These are phyloP conservation scores for Lasiommata megera DNA, from an alignment of 2,888 invertebrate species.

Conservation along the genomic window DNA sequence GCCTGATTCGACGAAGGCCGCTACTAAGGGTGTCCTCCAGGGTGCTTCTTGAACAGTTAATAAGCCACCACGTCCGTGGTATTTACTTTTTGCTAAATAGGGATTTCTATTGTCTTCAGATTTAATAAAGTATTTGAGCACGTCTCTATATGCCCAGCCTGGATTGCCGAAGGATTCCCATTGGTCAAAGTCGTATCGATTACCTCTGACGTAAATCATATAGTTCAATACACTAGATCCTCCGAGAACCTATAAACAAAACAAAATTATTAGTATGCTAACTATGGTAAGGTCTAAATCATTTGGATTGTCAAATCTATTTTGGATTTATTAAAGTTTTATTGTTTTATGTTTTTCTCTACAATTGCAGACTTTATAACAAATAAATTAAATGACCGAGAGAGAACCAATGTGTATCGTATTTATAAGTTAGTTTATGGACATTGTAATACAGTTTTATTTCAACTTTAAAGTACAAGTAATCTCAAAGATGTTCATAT, in stretches of 20 bases:
- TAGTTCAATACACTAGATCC: conserved; percentile 94
- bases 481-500: too few species aligned
- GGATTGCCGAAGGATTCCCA: conserved; percentile 94
- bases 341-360: too few species aligned
- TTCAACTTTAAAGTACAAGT: too few species aligned
- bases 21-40: conserved; percentile 90
- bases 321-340: too few species aligned
- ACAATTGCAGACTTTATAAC: too few species aligned
- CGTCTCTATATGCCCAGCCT: conserved; percentile 93
- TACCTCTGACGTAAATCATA: conserved; percentile 95
- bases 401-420: too few species aligned
- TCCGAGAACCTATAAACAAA: conserved; percentile 85
- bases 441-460: too few species aligned
- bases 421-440: too few species aligned
- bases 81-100: conserved; percentile 85
- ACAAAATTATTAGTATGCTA: background rate
- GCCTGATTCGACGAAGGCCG: conserved; percentile 91
- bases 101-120: conserved; percentile 95
- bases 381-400: too few species aligned
- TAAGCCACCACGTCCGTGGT: conserved; percentile 88
- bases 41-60: conserved; percentile 92
- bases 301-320: too few species aligned
- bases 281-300: too few species aligned
- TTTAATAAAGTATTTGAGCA: conserved; percentile 93
- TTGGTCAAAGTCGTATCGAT: conserved; percentile 90